phyloP scores from a whole-genome alignment of 2,888 invertebrate species.

The Xestia sexstrigata region DNA sequence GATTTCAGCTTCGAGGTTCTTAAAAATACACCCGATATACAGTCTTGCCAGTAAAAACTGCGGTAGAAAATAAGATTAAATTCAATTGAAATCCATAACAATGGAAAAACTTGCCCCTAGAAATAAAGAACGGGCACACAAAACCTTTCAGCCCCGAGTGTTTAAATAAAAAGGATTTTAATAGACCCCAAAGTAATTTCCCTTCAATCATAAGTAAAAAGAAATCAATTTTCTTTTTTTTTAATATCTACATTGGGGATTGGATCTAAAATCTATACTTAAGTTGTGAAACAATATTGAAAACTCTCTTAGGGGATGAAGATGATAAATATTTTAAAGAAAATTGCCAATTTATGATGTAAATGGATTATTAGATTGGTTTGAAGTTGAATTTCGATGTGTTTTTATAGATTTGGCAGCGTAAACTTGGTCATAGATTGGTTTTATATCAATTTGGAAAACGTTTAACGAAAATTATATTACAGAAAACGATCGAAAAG shows the following conservation, averaged over 20 bases:
- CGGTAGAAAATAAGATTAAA: background rate
- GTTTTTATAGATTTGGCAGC: background rate
- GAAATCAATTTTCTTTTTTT: conserved; percentile 61
- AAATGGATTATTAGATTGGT: conserved; percentile 27
- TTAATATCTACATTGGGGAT: conserved; percentile 40
- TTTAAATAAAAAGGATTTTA: conserved; percentile 61
- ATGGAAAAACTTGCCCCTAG: conserved; percentile 11
- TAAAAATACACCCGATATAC: background rate
- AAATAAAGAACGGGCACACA: conserved; percentile 31
- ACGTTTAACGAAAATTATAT: background rate
- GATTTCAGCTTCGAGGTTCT: background rate
- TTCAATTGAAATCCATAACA: conserved; percentile 23
- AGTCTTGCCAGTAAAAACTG: background rate
- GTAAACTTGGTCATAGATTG: background rate
- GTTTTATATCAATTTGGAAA: conserved; percentile 3
- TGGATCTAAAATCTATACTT: conserved; percentile 45
- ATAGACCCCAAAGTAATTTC: conserved; percentile 58
- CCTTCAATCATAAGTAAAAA: conserved; percentile 55
- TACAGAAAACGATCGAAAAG: background rate
- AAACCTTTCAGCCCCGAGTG: conserved; percentile 50
- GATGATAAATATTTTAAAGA: conserved; percentile 50
- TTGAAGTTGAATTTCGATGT: conserved; percentile 17
- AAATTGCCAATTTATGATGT: conserved; percentile 50
- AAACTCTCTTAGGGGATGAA: conserved; percentile 43
- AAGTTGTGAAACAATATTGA: conserved; percentile 43